These are phyloP conservation scores for Apis dorsata DNA, from an alignment of 1,140 invertebrate species.

Conservation along the genomic window DNA sequence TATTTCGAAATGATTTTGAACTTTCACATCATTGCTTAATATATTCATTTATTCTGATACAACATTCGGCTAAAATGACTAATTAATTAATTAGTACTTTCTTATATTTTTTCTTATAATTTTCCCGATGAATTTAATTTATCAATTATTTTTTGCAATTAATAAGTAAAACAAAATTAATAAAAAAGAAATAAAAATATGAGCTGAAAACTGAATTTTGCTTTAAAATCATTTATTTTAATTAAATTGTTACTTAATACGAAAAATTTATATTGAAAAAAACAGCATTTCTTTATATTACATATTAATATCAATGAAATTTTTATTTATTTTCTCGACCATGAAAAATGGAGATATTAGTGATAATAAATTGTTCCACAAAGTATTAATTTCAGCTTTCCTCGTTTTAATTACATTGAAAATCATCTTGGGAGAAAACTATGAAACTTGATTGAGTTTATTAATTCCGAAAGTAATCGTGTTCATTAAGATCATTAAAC, in stretches of 20 bases:
- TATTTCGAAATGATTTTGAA: slow-evolving; percentile 30
- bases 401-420: not conserved
- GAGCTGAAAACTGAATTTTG: not conserved
- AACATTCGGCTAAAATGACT: not conserved
- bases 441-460: not conserved
- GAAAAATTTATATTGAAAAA: not conserved
- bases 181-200: not conserved
- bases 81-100: not conserved
- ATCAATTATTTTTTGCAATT: not conserved
- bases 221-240: too few species aligned
- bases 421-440: not conserved
- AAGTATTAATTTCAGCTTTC: not conserved
- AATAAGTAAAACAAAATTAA: not conserved
- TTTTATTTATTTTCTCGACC: not conserved
- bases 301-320: not conserved
- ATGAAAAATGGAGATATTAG: not conserved
- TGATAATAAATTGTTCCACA: not conserved
- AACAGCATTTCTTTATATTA: not conserved
- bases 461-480: not conserved
- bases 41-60: not conserved
- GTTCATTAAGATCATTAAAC: not conserved
- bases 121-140: not conserved
- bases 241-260: not conserved
- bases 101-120: too few species aligned
- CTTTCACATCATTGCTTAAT: not conserved